These are phyloP conservation scores for Panagrolaimus sp. DNA, from an alignment of 1,140 invertebrate species.

Conservation along the genomic window DNA sequence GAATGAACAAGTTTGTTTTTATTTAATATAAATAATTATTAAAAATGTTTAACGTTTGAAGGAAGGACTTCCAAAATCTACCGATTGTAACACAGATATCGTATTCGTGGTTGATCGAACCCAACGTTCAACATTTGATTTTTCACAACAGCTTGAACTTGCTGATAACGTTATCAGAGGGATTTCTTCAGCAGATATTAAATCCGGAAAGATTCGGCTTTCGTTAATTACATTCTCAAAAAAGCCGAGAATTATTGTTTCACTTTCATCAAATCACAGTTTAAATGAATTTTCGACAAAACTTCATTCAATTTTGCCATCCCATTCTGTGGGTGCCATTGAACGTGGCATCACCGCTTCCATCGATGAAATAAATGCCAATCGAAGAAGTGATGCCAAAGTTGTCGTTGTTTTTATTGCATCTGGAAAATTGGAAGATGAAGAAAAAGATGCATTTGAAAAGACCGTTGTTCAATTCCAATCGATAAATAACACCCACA, in stretches of 20 bases:
- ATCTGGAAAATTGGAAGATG: background rate
- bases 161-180: conserved; percentile 19
- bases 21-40: background rate
- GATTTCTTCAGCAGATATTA: background rate
- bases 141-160: conserved; percentile 26
- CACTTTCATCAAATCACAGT: background rate
- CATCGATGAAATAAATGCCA: conserved; percentile 7
- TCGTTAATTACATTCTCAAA: conserved; percentile 4
- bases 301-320: background rate
- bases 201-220: conserved; percentile 5
- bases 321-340: background rate
- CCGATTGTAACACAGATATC: conserved; percentile 26
- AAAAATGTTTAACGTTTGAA: background rate
- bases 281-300: background rate
- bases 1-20: background rate
- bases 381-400: background rate
- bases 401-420: conserved; percentile 15
- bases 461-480: background rate
- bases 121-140: conserved; percentile 26
- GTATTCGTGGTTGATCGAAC: conserved; percentile 32
- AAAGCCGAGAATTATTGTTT: background rate
- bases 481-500: background rate
- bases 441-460: background rate
- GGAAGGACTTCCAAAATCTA: conserved; percentile 10
- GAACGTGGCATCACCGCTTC: background rate